These are phyloP conservation scores for Drosophila neotestacea DNA, from an alignment of 2,888 invertebrate species.

Conservation along the genomic window DNA sequence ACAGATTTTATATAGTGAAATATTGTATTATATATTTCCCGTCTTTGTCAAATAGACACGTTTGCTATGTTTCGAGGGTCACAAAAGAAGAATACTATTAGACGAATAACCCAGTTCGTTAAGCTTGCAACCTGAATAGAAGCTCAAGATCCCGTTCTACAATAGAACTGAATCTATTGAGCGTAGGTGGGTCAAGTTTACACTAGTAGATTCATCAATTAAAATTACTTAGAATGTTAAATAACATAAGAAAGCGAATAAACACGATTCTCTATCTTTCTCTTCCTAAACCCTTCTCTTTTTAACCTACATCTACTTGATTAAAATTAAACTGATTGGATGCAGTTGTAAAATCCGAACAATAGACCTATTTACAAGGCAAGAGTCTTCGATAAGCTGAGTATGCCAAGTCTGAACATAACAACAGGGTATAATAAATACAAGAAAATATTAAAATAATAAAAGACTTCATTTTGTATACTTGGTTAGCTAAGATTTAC, in stretches of 20 bases:
- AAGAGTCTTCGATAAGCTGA: too few relatives aligned
- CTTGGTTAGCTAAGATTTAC: slow-evolving; percentile 2
- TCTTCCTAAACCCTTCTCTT: background rate
- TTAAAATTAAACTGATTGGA: background rate
- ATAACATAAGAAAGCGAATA: background rate
- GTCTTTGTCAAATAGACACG: background rate
- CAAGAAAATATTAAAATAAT: slow-evolving; percentile 3
- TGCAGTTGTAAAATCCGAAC: background rate
- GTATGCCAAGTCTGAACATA: background rate
- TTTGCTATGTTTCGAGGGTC: slow-evolving; percentile 1
- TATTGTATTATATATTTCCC: too few relatives aligned
- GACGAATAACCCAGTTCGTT: background rate
- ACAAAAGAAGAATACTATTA: background rate
- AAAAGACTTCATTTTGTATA: slow-evolving; percentile 8
- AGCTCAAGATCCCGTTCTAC: background rate
- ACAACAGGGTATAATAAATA: background rate
- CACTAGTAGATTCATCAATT: background rate
- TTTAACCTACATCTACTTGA: background rate
- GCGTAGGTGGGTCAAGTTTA: background rate
- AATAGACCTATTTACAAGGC: background rate
- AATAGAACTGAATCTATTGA: background rate
- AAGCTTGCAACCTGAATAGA: background rate
- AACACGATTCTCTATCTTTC: background rate
- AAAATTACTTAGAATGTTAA: background rate
- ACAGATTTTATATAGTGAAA: too few relatives aligned